Percentiles rank a stretch among this genome's conserved stretches.
These are phyloP conservation scores for Lobophora halterata DNA, from an alignment of 2,888 invertebrate genomes.

Conservation along the genomic window DNA sequence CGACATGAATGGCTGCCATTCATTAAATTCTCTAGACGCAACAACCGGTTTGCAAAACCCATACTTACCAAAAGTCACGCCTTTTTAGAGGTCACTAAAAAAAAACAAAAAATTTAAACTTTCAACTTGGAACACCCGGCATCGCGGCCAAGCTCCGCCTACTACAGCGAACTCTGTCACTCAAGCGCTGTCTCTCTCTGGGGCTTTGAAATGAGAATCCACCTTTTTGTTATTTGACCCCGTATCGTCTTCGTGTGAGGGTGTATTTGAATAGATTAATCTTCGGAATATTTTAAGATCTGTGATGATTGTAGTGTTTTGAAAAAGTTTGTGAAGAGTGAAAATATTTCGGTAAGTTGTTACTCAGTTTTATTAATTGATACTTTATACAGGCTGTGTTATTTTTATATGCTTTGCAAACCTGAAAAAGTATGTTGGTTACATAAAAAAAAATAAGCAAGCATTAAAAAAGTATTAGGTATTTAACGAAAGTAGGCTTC, in stretches of 20 bases:
- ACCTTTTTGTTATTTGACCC: conserved; percentile 72
- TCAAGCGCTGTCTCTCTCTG: conserved; percentile 42
- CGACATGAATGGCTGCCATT: no score
- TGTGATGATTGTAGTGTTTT: conserved; percentile 12
- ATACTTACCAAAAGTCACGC: conserved; percentile 34
- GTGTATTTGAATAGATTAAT: conserved; percentile 44
- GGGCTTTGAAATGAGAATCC: conserved; percentile 57
- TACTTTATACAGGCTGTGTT: no score
- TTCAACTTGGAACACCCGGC: conserved; percentile 42
- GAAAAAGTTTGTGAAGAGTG: conserved; percentile 11
- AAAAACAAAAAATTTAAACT: conserved; percentile 37
- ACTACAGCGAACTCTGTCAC: conserved; percentile 37
- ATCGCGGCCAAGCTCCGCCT: conserved; percentile 51
- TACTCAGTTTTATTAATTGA: no score
- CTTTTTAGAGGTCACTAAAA: conserved; percentile 43
- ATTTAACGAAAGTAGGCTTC: no score
- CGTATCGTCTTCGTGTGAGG: conserved; percentile 52
- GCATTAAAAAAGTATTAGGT: no score
- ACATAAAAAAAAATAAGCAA: no score
- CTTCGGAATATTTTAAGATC: conserved; percentile 15
- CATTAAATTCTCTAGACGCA: conserved; percentile 8
- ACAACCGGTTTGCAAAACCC: conserved; percentile 27
- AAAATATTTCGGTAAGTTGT: conserved; percentile 5
- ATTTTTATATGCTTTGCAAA: no score
- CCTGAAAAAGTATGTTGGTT: no score